Percentiles rank a stretch among this genome's conserved stretches.
phyloP scores from a whole-genome alignment of 2,113 vertebrate genomes.

The Lamprotornis superbus region DNA sequence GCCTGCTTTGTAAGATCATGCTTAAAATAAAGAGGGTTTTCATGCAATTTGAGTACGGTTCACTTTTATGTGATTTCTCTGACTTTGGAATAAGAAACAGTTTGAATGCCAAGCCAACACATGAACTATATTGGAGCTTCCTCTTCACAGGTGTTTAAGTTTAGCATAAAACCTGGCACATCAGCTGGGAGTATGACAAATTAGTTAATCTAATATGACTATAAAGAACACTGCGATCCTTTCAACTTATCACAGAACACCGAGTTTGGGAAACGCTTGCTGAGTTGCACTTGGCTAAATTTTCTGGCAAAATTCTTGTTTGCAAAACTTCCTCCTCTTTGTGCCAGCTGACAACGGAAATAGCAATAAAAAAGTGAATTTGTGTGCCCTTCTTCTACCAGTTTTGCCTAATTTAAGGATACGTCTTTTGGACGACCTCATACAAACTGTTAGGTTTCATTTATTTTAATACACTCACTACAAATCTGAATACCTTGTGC shows the following conservation, averaged over 20 bases:
- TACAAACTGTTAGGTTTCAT: neutral
- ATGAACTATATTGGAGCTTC: fast-evolving
- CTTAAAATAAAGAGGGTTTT: neutral
- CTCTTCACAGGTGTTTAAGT: neutral
- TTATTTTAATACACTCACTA: neutral
- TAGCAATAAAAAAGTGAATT: neutral
- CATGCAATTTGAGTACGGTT: neutral
- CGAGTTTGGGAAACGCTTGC: neutral
- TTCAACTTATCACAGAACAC: neutral
- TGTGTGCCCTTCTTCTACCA: neutral
- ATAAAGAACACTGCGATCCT: neutral
- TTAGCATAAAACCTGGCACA: neutral
- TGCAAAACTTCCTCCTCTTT: neutral
- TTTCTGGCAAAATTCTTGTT: neutral
- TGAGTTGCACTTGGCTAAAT: neutral
- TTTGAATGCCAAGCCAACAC: neutral
- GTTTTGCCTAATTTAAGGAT: neutral
- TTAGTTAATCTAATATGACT: neutral
- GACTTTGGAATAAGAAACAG: neutral
- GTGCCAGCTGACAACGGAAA: neutral
- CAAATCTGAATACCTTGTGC: neutral
- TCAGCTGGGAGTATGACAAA: neutral
- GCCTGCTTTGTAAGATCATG: neutral
- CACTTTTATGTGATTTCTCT: neutral
- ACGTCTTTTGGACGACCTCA: fast-evolving